Percentiles rank a stretch among this genome's conserved stretches.
Evolutionary conservation across 2,888 invertebrate genomes (phyloP).

Genomic region (Lasioglossum zephyrum): DNA sequence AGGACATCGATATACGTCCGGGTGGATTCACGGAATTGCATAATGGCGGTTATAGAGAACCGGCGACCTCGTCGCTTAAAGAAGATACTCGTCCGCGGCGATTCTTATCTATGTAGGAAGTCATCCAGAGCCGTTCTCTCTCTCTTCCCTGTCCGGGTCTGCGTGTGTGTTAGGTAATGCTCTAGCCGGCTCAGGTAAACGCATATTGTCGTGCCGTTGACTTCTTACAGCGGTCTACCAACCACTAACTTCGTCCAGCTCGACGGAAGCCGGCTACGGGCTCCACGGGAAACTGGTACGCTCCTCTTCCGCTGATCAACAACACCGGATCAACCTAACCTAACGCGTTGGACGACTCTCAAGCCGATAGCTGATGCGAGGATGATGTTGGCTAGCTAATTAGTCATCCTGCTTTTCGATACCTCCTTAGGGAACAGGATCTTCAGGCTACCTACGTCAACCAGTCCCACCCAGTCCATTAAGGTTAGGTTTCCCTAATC

Average conservation of each 20-base stretch:
- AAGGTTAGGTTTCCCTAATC: neutral
- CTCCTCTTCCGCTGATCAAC: slow-evolving; percentile 33
- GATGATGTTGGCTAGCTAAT: neutral
- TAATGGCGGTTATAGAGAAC: slow-evolving; percentile 64
- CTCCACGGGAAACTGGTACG: slow-evolving; percentile 35
- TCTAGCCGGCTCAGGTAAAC: slow-evolving; percentile 59
- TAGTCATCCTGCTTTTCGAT: neutral
- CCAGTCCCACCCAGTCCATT: neutral
- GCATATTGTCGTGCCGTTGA: slow-evolving; percentile 68
- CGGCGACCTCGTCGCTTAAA: slow-evolving; percentile 72
- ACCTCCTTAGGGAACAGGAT: neutral
- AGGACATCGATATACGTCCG: slow-evolving; percentile 66
- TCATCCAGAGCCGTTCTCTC: slow-evolving; percentile 51
- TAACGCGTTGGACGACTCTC: neutral
- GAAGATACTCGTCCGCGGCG: slow-evolving; percentile 69
- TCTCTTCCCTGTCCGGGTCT: slow-evolving; percentile 57
- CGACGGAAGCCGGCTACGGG: slow-evolving; percentile 49
- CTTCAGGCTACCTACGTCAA: neutral
- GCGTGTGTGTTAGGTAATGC: slow-evolving; percentile 69
- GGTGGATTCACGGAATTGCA: slow-evolving; percentile 70
- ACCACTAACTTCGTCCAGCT: slow-evolving; percentile 5
- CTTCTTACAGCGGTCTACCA: slow-evolving; percentile 57
- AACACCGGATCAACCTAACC: neutral
- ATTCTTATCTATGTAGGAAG: slow-evolving; percentile 75
- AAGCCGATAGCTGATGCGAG: neutral